Evolutionary conservation across 2,797 vertebrate species (phyloP).

Genomic region (Sciurus vulgaris): DNA sequence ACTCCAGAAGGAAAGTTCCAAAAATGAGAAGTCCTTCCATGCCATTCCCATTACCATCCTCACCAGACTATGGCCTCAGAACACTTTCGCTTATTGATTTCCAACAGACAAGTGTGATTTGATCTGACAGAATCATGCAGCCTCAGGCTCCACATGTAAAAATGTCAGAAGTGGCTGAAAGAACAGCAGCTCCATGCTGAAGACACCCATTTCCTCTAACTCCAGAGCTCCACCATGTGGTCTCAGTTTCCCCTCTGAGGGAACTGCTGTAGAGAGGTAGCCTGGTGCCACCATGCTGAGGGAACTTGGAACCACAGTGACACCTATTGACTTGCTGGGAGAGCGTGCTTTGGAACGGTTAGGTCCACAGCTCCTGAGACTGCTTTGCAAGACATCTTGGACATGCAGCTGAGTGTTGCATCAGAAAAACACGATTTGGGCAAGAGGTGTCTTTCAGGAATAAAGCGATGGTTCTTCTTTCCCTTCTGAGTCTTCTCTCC

Average conservation of each 20-base stretch:
- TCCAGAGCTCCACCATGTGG: constrained; percentile 70
- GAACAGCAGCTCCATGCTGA: constrained; percentile 47
- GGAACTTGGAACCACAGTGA: neutral
- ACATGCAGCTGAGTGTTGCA: neutral
- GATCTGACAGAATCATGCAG: constrained; percentile 14
- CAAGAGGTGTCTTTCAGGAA: constrained; percentile 35
- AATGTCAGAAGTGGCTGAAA: constrained; percentile 50
- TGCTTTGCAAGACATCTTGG: constrained; percentile 21
- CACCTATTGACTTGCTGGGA: neutral
- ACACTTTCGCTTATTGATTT: neutral
- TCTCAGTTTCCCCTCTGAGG: constrained; percentile 31
- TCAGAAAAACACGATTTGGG: constrained; percentile 20
- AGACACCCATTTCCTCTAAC: constrained; percentile 62
- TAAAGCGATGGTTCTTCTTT: constrained; percentile 43
- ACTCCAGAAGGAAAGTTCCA: neutral
- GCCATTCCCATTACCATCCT: constrained; percentile 1
- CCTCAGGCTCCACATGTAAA: neutral
- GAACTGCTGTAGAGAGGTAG: constrained; percentile 26
- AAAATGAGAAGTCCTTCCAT: neutral
- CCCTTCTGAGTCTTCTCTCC: constrained; percentile 30
- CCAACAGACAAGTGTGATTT: constrained; percentile 31
- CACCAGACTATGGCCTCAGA: neutral
- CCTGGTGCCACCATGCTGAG: constrained; percentile 11
- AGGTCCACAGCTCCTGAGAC: constrained; percentile 19
- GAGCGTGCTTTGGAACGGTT: neutral